Percentiles rank a stretch among this genome's conserved stretches.
These are phyloP conservation scores for Eleutherodactylus coqui DNA, from an alignment of 2,797 vertebrate species.

Conservation along the genomic window DNA sequence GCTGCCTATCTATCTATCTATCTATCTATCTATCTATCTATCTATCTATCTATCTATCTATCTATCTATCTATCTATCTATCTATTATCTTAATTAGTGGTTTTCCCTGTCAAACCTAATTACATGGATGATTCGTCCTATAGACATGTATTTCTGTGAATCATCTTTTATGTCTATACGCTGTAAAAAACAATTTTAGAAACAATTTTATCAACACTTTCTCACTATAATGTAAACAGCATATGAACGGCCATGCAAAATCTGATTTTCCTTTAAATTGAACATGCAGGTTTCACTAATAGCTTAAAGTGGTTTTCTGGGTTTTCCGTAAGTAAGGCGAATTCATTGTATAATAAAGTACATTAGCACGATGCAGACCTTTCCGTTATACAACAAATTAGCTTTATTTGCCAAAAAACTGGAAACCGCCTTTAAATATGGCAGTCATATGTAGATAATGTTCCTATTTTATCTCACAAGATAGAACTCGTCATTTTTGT, in stretches of 20 bases:
- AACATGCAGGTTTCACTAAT: neutral
- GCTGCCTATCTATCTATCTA: neutral
- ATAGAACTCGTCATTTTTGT: neutral
- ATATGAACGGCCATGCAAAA: neutral
- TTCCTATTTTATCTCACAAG: neutral
- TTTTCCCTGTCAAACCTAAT: neutral
- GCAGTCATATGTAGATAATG: neutral
- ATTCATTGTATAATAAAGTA: neutral
- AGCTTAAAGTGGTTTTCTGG: neutral
- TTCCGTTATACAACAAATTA: neutral
- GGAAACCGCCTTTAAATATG: neutral
- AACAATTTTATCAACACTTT: neutral
- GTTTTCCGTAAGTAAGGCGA: neutral
- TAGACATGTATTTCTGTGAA: neutral
- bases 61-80: neutral
- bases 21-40: neutral
- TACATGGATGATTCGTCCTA: neutral
- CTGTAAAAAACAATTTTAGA: neutral
- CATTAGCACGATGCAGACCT: neutral
- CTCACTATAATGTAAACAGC: neutral
- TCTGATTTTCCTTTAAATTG: neutral
- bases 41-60: conserved; percentile 22
- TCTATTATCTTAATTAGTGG: neutral
- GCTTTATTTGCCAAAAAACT: neutral
- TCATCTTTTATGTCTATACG: neutral